Percentiles rank a stretch among this genome's conserved stretches.
These are phyloP conservation scores for Oophaga pumilio DNA, from an alignment of 2,113 vertebrate genomes.

Conservation along the genomic window DNA sequence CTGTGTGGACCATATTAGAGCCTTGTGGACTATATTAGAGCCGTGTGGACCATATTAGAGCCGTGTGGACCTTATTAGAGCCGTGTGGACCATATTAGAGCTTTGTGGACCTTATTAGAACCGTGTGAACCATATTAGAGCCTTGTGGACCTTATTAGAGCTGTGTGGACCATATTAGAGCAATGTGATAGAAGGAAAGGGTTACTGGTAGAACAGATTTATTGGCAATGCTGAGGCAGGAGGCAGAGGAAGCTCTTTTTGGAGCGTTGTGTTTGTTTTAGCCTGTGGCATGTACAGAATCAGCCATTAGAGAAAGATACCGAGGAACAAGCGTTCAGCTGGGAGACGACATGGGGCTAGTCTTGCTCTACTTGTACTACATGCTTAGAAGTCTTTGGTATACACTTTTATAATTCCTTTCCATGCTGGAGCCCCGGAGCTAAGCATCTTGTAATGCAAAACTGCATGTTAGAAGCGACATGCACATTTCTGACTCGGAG, in stretches of 20 bases:
- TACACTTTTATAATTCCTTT: slow-evolving; percentile 34
- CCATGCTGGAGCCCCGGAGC: slow-evolving; percentile 20
- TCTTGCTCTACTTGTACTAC: slow-evolving; percentile 13
- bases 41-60: too few relatives aligned
- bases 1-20: too few relatives aligned
- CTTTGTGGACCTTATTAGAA: too few relatives aligned
- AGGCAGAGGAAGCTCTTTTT: background rate
- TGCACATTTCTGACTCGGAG: slow-evolving; percentile 18
- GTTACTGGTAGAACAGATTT: slow-evolving; percentile 2
- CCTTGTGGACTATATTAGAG: too few relatives aligned
- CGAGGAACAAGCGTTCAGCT: background rate
- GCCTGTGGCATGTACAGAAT: slow-evolving; percentile 21
- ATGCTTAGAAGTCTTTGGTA: background rate
- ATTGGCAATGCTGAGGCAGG: background rate
- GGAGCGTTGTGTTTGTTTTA: slow-evolving; percentile 26
- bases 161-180: background rate
- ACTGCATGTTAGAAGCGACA: background rate
- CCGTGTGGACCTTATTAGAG: too few relatives aligned
- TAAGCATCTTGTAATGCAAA: slow-evolving; percentile 44
- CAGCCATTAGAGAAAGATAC: slow-evolving; percentile 27
- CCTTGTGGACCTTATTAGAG: too few relatives aligned
- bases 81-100: too few relatives aligned
- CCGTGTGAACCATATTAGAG: too few relatives aligned
- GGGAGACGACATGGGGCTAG: slow-evolving; percentile 6
- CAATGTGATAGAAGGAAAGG: background rate